Evolutionary conservation across 2,113 vertebrate genomes (phyloP).

Genomic region (Percopsis transmontana): DNA sequence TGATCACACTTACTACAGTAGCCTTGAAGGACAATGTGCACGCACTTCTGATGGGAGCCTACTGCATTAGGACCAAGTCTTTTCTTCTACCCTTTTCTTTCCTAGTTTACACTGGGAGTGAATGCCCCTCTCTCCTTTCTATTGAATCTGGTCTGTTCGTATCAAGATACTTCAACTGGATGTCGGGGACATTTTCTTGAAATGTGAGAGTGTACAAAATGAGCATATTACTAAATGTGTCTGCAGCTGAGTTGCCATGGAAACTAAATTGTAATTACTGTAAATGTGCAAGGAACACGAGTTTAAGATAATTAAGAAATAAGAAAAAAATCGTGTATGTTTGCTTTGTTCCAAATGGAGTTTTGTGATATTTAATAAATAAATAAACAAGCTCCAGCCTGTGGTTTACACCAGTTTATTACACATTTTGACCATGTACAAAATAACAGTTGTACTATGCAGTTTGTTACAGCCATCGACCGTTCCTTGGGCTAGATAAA

Average conservation of each 20-base stretch:
- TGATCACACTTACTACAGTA: background rate
- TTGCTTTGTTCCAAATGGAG: conserved; percentile 43
- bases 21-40: conserved; percentile 40
- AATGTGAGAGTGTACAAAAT: conserved; percentile 4
- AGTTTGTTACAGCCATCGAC: conserved; percentile 73
- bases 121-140: conserved; percentile 32
- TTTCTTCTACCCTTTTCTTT: conserved; percentile 23
- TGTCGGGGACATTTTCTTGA: conserved; percentile 27
- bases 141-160: conserved; percentile 46
- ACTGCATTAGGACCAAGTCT: conserved; percentile 55
- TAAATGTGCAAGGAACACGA: conserved; percentile 46
- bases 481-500: conserved; percentile 69
- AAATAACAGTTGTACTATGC: conserved; percentile 80
- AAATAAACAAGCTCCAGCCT: conserved; percentile 49
- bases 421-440: conserved; percentile 81
- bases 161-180: conserved; percentile 40
- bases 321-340: conserved; percentile 51
- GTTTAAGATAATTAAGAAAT: conserved; percentile 1
- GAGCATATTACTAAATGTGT: conserved; percentile 23
- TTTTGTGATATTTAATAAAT: conserved; percentile 62
- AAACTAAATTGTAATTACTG: conserved; percentile 62
- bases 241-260: conserved; percentile 48
- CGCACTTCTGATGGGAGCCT: conserved; percentile 44
- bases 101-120: conserved; percentile 13
- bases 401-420: conserved; percentile 79